Evolutionary conservation across 1,140 invertebrate species (phyloP).

Genomic region (Micrasema minimum): DNA sequence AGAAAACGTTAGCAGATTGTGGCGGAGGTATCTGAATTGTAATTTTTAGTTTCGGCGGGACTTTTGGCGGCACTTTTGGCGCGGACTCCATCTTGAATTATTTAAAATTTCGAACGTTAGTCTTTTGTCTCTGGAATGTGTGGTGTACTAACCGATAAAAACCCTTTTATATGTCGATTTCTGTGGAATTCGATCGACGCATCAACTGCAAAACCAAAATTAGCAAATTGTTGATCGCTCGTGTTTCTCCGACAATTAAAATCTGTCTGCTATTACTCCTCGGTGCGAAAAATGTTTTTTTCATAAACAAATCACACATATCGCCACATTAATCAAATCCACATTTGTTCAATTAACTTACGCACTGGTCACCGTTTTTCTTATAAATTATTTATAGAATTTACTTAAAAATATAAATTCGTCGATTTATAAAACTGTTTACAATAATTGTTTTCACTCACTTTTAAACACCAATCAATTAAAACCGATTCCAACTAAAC

Average conservation of each 20-base stretch:
- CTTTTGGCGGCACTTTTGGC: slow-evolving; percentile 55
- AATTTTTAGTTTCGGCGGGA: slow-evolving; percentile 69
- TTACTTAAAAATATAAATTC: no score
- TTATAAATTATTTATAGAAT: no score
- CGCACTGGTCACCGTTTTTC: no score
- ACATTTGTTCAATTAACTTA: no score
- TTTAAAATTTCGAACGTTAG: slow-evolving; percentile 1
- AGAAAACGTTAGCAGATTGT: slow-evolving; percentile 56
- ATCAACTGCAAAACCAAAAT: slow-evolving; percentile 40
- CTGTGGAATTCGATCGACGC: slow-evolving; percentile 13
- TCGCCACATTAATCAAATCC: no score
- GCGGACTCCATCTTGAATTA: slow-evolving; percentile 33
- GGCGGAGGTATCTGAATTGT: slow-evolving; percentile 67
- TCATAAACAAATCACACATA: slow-evolving; percentile 46
- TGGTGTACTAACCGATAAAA: background rate
- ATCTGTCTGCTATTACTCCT: slow-evolving; percentile 32
- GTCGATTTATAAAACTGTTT: no score
- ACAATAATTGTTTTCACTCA: no score
- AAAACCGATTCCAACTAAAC: no score
- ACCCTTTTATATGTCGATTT: background rate
- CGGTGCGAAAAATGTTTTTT: slow-evolving; percentile 28
- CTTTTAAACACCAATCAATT: no score
- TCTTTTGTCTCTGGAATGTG: slow-evolving; percentile 19
- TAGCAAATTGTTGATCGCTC: slow-evolving; percentile 42
- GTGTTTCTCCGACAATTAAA: slow-evolving; percentile 25